Conservation (phyloP, 2,797 vertebrate genomes). For the Lycodopsis pacificus region DNA sequence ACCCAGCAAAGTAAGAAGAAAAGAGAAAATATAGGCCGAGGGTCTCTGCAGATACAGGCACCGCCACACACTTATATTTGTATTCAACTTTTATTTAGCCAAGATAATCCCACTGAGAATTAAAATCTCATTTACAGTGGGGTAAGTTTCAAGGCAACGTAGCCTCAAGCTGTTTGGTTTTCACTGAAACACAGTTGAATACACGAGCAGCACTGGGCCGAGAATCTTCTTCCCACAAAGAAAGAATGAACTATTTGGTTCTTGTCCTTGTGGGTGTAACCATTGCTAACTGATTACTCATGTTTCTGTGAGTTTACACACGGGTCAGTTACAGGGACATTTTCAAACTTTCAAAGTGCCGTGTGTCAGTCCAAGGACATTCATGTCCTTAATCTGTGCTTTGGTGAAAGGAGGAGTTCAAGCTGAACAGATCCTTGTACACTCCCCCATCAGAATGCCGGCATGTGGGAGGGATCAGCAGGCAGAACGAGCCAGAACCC, state of each 20-base stretch:
- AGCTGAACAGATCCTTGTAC: not conserved
- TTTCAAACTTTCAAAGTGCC: not conserved
- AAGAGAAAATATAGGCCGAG: not conserved
- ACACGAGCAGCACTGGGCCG: not conserved
- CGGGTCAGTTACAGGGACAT: not conserved
- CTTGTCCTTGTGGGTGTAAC: not conserved
- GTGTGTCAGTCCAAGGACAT: not conserved
- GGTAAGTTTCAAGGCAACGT: not conserved
- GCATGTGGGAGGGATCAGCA: constrained; percentile 61
- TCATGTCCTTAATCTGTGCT: not conserved
- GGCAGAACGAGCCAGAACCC: constrained; percentile 34
- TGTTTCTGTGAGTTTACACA: not conserved
- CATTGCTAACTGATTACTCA: not conserved
- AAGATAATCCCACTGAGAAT: not conserved
- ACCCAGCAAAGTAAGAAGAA: too few species aligned
- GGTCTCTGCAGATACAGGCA: not conserved
- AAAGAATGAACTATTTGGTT: not conserved
- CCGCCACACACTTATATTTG: not conserved
- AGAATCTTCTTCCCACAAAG: not conserved
- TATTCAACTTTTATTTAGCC: not conserved
- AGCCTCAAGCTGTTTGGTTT: not conserved
- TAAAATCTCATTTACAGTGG: not conserved
- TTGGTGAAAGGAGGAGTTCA: constrained; percentile 4
- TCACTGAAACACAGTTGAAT: not conserved
- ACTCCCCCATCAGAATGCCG: constrained; percentile 22